Percentiles rank a stretch among this genome's conserved stretches.
These are phyloP conservation scores for Orthosia gothica DNA, from an alignment of 2,888 invertebrate genomes.

Conservation along the genomic window DNA sequence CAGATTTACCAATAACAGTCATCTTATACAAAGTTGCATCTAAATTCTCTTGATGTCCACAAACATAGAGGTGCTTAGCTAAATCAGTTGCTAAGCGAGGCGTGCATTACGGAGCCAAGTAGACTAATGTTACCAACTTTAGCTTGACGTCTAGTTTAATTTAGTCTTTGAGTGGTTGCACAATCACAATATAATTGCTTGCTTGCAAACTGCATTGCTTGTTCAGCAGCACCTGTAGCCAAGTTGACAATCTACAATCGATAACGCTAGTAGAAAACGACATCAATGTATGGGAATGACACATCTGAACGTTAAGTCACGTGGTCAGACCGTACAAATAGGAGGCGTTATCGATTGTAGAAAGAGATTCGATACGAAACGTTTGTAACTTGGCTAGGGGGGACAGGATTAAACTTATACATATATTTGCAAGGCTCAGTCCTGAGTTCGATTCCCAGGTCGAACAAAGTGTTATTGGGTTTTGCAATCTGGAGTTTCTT, in stretches of 20 bases:
- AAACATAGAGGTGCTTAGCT: not conserved
- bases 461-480: no score
- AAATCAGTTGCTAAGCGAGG: constrained; percentile 36
- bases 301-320: no score
- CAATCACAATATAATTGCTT: not conserved
- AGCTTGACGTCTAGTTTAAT: constrained; percentile 1
- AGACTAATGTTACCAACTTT: constrained; percentile 26
- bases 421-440: not conserved
- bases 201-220: not conserved
- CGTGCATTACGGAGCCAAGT: constrained; percentile 26
- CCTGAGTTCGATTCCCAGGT: no score
- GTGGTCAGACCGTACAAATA: no score
- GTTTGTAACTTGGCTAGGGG: no score
- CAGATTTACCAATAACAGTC: not conserved
- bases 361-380: no score
- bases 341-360: no score
- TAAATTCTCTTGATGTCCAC: not conserved
- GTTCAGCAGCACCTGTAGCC: no score
- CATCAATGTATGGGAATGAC: no score
- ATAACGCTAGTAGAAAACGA: no score
- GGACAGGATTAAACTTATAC: not conserved
- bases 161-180: constrained; percentile 1
- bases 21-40: not conserved
- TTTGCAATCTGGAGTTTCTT: no score
- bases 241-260: no score